Conservation (phyloP, 2,888 invertebrate genomes). For the Cephus runcator region DNA sequence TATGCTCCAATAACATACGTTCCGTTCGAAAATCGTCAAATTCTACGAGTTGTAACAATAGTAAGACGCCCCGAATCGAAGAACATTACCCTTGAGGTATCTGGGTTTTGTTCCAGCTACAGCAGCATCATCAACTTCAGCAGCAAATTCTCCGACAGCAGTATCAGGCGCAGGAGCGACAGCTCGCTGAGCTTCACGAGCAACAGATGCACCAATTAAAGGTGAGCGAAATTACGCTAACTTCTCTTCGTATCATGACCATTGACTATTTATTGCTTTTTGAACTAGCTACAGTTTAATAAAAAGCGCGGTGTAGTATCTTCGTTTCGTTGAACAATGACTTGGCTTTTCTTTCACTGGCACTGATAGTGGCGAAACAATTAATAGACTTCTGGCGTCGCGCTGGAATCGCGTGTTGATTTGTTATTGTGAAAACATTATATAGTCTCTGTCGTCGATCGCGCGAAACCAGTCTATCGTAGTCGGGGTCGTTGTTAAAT, state of each 20-base stretch:
- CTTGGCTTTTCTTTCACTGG: background rate
- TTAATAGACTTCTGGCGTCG: background rate
- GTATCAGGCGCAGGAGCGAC: slow-evolving; percentile 91
- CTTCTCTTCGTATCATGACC: background rate
- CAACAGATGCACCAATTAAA: slow-evolving; percentile 91
- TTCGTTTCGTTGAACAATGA: background rate
- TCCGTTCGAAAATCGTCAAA: background rate
- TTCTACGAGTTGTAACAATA: background rate
- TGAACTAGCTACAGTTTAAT: background rate
- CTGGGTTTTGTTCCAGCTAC: slow-evolving; percentile 78
- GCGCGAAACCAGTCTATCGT: background rate
- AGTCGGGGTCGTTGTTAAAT: background rate
- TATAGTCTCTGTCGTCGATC: background rate
- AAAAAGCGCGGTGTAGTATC: background rate
- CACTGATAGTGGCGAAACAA: background rate
- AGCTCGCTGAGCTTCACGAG: slow-evolving; percentile 90
- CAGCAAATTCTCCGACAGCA: slow-evolving; percentile 91
- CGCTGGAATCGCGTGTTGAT: background rate
- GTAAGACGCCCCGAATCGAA: slow-evolving; percentile 1
- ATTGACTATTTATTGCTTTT: background rate
- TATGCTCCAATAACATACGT: no score
- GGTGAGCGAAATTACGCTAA: slow-evolving; percentile 67
- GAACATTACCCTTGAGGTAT: slow-evolving; percentile 59
- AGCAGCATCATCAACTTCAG: slow-evolving; percentile 93
- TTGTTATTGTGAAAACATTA: background rate